Evolutionary conservation across 1,140 invertebrate genomes (phyloP).

Genomic region (Mya arenaria): DNA sequence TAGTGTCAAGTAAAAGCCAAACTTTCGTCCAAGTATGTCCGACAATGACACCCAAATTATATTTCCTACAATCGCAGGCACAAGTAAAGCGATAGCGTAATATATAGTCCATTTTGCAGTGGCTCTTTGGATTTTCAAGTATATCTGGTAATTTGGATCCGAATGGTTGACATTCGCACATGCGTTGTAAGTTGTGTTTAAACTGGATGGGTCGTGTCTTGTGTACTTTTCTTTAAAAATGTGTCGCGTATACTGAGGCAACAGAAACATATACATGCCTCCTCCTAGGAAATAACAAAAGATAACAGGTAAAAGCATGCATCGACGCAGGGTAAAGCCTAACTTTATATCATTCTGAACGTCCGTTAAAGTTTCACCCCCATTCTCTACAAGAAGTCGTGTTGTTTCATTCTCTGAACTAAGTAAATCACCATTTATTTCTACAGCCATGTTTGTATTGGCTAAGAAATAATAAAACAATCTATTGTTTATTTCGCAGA

Average conservation of each 20-base stretch:
- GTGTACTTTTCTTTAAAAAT: not conserved
- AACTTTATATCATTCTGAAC: no score
- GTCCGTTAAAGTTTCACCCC: no score
- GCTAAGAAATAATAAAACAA: no score
- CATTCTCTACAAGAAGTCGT: no score
- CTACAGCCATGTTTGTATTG: no score
- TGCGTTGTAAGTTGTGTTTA: not conserved
- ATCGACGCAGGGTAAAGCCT: no score
- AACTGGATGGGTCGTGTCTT: not conserved
- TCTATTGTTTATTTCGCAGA: no score
- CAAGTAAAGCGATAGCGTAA: not conserved
- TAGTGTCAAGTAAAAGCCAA: not conserved
- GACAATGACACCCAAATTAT: constrained; percentile 20
- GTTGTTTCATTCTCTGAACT: no score
- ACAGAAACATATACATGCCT: not conserved
- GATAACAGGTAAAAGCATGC: constrained; percentile 19
- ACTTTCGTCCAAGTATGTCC: constrained; percentile 31
- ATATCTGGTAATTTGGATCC: constrained; percentile 1
- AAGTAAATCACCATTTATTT: no score
- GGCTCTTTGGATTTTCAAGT: constrained; percentile 2
- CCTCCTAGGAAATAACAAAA: constrained; percentile 5
- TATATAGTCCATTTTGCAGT: constrained; percentile 37
- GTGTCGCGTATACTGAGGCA: constrained; percentile 21
- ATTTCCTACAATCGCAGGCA: constrained; percentile 41
- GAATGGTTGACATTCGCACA: constrained; percentile 11